Percentiles rank a stretch among this genome's conserved stretches.
These are phyloP conservation scores for Stenurella melanura DNA, from an alignment of 2,888 invertebrate species.

Conservation along the genomic window DNA sequence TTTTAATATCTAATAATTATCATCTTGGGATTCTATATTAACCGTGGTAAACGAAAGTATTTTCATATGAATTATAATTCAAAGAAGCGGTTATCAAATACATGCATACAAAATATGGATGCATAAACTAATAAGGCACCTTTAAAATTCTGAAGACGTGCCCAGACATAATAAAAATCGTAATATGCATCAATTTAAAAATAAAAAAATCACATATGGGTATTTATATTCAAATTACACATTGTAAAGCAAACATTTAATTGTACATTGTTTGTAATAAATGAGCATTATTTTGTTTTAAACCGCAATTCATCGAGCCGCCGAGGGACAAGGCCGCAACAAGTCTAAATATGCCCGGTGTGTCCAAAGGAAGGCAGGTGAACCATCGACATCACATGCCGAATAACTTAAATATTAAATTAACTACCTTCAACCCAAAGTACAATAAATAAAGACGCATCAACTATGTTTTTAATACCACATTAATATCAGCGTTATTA, in stretches of 20 bases:
- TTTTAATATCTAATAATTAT: background rate
- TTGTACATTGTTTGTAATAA: conserved; percentile 37
- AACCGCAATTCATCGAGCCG: conserved; percentile 37
- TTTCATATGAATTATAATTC: background rate
- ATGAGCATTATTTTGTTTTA: conserved; percentile 37
- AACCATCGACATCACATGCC: conserved; percentile 47
- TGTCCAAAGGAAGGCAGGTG: conserved; percentile 54
- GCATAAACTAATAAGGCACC: background rate
- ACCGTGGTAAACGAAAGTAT: background rate
- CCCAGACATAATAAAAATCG: conserved; percentile 12
- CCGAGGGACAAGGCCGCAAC: conserved; percentile 36
- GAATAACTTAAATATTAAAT: conserved; percentile 55
- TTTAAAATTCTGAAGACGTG: conserved; percentile 22
- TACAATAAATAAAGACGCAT: conserved; percentile 38
- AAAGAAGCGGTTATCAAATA: conserved; percentile 1
- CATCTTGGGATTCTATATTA: background rate
- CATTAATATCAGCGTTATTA: conserved; percentile 32
- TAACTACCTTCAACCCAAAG: conserved; percentile 42
- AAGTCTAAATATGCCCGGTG: conserved; percentile 51
- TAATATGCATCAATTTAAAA: conserved; percentile 19
- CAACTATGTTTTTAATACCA: conserved; percentile 24
- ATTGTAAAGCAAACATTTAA: conserved; percentile 38
- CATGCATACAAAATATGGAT: conserved; percentile 1
- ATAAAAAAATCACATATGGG: conserved; percentile 30
- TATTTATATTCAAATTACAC: conserved; percentile 43